Evolutionary conservation across 2,113 vertebrate genomes (phyloP), one percentile per base, ranked within the genome.

Genomic region (Rana temporaria): DNA sequence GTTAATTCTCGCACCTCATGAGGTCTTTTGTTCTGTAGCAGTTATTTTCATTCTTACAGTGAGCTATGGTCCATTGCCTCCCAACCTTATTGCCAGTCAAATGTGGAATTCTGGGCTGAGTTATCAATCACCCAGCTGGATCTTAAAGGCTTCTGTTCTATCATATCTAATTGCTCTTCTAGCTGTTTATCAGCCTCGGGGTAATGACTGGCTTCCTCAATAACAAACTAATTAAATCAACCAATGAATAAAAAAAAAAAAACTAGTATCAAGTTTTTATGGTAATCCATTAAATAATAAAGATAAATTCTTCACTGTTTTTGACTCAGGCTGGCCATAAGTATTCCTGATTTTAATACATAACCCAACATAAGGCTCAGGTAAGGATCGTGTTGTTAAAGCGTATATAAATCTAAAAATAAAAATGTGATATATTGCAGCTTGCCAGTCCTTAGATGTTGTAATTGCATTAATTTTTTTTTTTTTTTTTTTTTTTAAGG

Each of bases 101-200:
- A 90, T 90, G 89, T 94, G 90, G 87, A 90, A 90, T 89, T 89
- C 88, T n/a, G 91, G 91, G 56, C 93, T 48, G 92, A 91, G 92
- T 93, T 94, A 93, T 95, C 93, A 93, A 92, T 94, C 93, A 95
- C 92, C 90, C 93, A 93, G 93, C 92, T 92, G 92, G 92, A 91
- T 91, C 90, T 91, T 90, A 88, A 92, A 94, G 92, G 93, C 91
- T 90, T 91, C 91, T 88, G 92, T 88, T 92, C 94, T 94, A 94
- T 94, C 93, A 94, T 92, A 92, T 94, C 92, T 94, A 94, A 95
- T 95, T 95, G 93, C 93, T 93, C 91, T 88, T 92, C 92, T 92
- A 93, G 92, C 91, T 91, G 90, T 91, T 92, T 90, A 48, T 48
- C 89, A 90, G 92, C 92, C 92, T 90, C 88, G 90, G 9, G 92